A percentile compares a stretch with the other conserved stretches of the same genome.
Conservation (phyloP, 92 coral and sea anemone genomes). For the Anthopleura xanthogrammica region DNA sequence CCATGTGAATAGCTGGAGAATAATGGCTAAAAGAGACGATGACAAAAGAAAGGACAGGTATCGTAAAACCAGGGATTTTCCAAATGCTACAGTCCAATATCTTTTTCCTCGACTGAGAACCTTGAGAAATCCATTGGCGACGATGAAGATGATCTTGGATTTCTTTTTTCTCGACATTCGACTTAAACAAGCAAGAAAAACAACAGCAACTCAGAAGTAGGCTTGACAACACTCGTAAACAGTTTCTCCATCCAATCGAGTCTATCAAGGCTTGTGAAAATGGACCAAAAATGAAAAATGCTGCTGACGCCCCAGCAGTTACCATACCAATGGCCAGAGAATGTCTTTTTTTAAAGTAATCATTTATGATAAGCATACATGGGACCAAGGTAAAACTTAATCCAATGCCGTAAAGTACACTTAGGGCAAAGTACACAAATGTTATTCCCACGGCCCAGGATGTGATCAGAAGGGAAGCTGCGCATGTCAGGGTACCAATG, state of each 20-base stretch:
- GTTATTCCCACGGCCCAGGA: constrained; percentile 23
- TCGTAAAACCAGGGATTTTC: background rate
- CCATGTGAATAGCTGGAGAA: constrained; percentile 24
- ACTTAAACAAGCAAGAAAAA: background rate
- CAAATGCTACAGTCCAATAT: background rate
- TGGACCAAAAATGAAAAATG: background rate
- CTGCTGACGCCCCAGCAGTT: constrained; percentile 10
- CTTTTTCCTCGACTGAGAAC: background rate
- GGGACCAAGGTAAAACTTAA: no score
- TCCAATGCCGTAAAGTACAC: no score
- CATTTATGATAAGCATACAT: background rate
- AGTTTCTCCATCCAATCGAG: constrained; percentile 18
- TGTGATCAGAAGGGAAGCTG: constrained; percentile 4
- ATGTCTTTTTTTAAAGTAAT: background rate
- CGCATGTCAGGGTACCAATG: constrained; percentile 19
- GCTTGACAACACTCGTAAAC: background rate
- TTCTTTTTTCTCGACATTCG: constrained; percentile 1
- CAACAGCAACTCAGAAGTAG: background rate
- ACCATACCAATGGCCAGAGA: constrained; percentile 8
- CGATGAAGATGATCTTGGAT: background rate
- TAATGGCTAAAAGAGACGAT: background rate
- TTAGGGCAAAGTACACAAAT: background rate
- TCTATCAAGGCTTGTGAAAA: background rate
- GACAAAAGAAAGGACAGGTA: background rate
- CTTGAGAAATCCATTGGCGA: background rate